phyloP scores from a whole-genome alignment of 2,113 vertebrate species.

The Platycercus adscitus region DNA sequence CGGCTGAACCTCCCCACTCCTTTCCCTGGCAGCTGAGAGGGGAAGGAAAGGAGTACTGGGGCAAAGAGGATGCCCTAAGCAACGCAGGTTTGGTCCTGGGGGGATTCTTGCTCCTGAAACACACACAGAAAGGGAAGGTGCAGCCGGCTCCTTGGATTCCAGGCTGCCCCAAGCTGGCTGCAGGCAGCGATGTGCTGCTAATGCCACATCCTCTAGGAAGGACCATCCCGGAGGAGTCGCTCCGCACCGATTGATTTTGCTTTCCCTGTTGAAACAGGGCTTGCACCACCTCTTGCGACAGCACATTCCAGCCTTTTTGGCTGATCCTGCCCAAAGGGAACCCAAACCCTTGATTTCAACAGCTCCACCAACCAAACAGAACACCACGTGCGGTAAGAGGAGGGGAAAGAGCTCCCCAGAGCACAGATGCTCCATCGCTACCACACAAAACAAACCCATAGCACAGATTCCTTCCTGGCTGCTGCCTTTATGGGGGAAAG shows the following conservation, averaged over 20 bases:
- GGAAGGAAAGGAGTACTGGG: background rate
- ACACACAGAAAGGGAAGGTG: background rate
- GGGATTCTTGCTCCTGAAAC: background rate
- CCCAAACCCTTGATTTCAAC: background rate
- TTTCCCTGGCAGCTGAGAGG: background rate
- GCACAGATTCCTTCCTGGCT: background rate
- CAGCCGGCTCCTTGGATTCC: accelerated
- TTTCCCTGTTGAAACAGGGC: background rate
- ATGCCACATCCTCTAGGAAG: background rate
- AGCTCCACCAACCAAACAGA: background rate
- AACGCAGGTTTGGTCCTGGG: background rate
- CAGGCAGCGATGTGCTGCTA: background rate
- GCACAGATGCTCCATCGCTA: background rate
- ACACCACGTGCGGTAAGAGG: background rate
- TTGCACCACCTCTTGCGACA: background rate
- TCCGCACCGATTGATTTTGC: accelerated
- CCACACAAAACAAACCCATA: background rate
- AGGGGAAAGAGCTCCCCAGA: background rate
- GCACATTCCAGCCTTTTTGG: background rate
- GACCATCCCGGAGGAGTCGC: background rate
- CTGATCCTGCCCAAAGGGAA: background rate
- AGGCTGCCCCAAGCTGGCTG: background rate
- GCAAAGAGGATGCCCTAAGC: background rate
- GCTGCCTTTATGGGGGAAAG: background rate
- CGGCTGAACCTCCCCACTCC: background rate